A percentile compares a stretch with the other conserved stretches of the same genome.
Conservation (phyloP, 2,797 vertebrate genomes). For the Heterohyrax brucei region DNA sequence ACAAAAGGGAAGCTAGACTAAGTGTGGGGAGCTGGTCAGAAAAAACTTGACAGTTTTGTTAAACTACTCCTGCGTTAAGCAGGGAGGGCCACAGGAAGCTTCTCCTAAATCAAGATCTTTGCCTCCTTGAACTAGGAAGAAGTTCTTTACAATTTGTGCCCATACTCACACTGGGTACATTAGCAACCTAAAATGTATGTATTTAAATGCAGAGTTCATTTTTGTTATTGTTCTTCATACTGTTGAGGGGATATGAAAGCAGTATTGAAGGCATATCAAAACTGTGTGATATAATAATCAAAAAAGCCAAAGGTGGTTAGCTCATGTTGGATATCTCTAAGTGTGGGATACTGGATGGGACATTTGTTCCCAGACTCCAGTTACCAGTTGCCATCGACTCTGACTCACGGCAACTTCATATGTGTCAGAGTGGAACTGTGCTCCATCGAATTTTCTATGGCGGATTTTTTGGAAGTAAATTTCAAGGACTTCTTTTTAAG, state of each 20-base stretch:
- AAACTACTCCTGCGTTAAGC: not conserved
- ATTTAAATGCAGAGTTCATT: not conserved
- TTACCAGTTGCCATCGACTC: not conserved
- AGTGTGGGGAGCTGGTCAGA: not conserved
- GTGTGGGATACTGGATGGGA: not conserved
- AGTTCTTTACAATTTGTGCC: not conserved
- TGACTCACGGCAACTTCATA: not conserved
- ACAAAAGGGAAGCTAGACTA: no score
- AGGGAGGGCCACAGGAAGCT: no score
- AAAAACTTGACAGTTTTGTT: no score
- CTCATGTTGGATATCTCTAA: accelerated
- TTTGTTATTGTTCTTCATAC: not conserved
- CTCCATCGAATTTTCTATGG: not conserved
- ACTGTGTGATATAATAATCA: accelerated
- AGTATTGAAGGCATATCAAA: not conserved
- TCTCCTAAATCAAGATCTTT: no score
- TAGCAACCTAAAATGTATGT: not conserved
- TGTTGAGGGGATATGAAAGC: not conserved
- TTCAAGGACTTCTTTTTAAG: not conserved
- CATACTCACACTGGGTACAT: not conserved
- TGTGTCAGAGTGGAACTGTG: not conserved
- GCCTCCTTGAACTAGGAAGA: not conserved
- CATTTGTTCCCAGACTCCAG: not conserved
- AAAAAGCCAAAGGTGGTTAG: not conserved
- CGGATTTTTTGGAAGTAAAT: not conserved